Evolutionary conservation across 2,888 invertebrate genomes (phyloP).

Genomic region (Andrena trimmerana): DNA sequence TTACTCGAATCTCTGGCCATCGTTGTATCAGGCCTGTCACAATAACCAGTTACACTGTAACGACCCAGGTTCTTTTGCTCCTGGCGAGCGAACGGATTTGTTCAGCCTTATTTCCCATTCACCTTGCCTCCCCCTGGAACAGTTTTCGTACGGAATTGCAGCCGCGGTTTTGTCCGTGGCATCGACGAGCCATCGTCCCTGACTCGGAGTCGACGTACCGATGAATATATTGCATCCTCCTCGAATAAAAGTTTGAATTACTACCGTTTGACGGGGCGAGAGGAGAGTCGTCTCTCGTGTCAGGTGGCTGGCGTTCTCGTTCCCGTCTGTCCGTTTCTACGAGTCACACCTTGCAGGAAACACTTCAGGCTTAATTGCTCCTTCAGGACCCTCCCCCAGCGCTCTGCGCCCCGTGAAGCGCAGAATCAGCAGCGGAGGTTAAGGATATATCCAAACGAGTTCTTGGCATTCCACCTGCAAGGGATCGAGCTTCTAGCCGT

Average conservation of each 20-base stretch:
- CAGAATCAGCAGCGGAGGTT: constrained; percentile 73
- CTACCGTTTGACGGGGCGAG: constrained; percentile 77
- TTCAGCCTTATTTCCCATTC: constrained; percentile 23
- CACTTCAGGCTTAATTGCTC: constrained; percentile 84
- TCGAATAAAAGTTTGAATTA: constrained; percentile 81
- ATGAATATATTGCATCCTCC: constrained; percentile 81
- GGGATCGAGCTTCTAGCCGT: constrained; percentile 34
- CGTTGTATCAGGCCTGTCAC: constrained; percentile 20
- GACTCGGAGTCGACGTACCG: constrained; percentile 68
- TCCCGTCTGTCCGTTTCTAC: constrained; percentile 76
- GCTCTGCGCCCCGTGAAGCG: constrained; percentile 61
- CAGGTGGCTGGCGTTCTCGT: constrained; percentile 83
- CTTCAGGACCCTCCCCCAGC: constrained; percentile 76
- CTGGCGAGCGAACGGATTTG: not conserved
- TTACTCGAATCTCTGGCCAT: not conserved
- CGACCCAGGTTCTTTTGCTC: not conserved
- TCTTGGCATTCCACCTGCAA: constrained; percentile 72
- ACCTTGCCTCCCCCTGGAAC: constrained; percentile 13
- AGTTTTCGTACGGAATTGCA: constrained; percentile 56
- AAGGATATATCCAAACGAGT: constrained; percentile 75
- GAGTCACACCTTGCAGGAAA: constrained; percentile 85
- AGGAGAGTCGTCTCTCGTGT: constrained; percentile 78
- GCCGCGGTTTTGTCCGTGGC: constrained; percentile 52
- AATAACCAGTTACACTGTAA: not conserved
- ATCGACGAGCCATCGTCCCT: constrained; percentile 49